A percentile compares a stretch with the other conserved stretches of the same genome.
These are phyloP conservation scores for Taurulus bubalis DNA, from an alignment of 2,113 vertebrate genomes.

Conservation along the genomic window DNA sequence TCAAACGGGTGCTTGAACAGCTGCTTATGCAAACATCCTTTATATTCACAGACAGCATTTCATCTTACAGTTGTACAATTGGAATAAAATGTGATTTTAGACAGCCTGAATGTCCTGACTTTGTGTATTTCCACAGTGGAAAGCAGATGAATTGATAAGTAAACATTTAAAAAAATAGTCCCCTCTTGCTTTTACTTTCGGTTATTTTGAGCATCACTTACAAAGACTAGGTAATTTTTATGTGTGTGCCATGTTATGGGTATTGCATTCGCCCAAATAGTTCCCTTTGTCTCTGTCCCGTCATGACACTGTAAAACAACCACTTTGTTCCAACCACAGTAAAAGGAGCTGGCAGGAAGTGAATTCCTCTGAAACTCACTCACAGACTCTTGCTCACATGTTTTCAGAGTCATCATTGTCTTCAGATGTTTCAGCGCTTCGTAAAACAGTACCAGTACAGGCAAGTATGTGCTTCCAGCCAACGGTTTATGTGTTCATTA, in stretches of 20 bases:
- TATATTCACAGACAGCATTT: constrained; percentile 8
- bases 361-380: constrained; percentile 66
- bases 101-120: background rate
- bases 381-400: constrained; percentile 45
- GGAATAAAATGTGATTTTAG: constrained; percentile 17
- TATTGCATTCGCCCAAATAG: constrained; percentile 48
- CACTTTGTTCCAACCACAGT: constrained; percentile 62
- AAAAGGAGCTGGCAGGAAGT: constrained; percentile 64
- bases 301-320: constrained; percentile 64
- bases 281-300: constrained; percentile 55
- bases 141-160: constrained; percentile 7
- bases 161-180: constrained; percentile 34
- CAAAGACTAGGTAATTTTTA: constrained; percentile 24
- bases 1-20: background rate
- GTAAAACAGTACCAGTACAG: constrained; percentile 31
- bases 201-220: constrained; percentile 19
- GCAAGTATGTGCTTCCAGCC: constrained; percentile 16
- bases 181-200: constrained; percentile 14
- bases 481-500: constrained; percentile 40
- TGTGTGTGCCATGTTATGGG: constrained; percentile 31
- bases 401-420: constrained; percentile 49
- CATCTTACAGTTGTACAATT: background rate
- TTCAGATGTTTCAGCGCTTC: constrained; percentile 57
- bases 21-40: constrained; percentile 15
- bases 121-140: background rate